Base-by-base conservation (phyloP, 2,888 invertebrate genomes). In the Dasysyrphus albostriatus region DNA sequence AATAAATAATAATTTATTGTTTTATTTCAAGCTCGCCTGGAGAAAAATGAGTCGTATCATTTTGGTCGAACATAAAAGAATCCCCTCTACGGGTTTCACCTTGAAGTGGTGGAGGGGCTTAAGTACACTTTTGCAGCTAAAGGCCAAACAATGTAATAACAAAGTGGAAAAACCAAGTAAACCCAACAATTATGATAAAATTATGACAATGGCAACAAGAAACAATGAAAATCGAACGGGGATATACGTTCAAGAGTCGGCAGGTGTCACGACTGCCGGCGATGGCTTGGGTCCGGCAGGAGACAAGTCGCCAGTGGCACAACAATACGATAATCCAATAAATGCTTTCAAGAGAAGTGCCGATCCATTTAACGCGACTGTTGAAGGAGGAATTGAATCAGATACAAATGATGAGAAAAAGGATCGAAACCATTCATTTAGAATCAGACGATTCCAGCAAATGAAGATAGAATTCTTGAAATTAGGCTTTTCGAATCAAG, bases 271-370 rank as follows among this genome's bases (percentile, higher is more conserved):
- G 83, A 69, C 88, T 84, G 56, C 34, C 80, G 84, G 81, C 84
- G 80, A 81, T 74, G 88, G 81, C 81, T 85, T 79, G 70, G 70
- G 72, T 85, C 72, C 73, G 34, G 42, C 37, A 67, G 75, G 81
- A 78, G 80, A 78, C n/a, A 76, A 82, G 84, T 88, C 88, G 84
- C 77, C 85, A 84, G 84, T 81, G 81, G 44, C 37, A 69, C 51
- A n/a, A 39, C 10, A 34, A 1, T 34, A 47, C 9, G n/a, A 32
- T 14, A n/a, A 24, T 14, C 2, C 19, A 37, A 9, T 58, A 58
- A 59, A 51, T 14, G 1, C 24, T 6, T 14, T 34, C 2, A 7
- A 58, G 1, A 10, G 2, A n/a, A 32, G 7, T 32, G 9, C 2
- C 34, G 34, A 2, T 37, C 5, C 10, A 16, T 16, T 37, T 10